Conservation (phyloP, 2,113 vertebrate species). For the Dipodomys spectabilis region DNA sequence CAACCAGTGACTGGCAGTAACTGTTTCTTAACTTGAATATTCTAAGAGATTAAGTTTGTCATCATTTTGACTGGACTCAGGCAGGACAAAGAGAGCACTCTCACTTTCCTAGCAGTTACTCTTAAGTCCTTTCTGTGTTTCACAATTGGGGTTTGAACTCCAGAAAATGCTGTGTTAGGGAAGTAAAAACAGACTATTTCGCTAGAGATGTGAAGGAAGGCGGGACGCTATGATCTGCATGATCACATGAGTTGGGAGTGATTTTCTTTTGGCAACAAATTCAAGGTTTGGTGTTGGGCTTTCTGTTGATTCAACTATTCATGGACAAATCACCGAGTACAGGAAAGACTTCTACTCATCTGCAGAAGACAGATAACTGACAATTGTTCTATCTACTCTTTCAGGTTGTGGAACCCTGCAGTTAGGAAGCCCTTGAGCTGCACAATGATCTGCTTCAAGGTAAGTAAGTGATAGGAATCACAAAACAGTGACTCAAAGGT, state of each 20-base stretch:
- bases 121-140: slow-evolving; percentile 53
- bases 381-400: background rate
- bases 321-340: background rate
- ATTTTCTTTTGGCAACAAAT: slow-evolving; percentile 63
- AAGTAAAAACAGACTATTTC: slow-evolving; percentile 72
- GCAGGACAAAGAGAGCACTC: slow-evolving; percentile 15
- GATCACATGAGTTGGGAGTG: slow-evolving; percentile 50
- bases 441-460: background rate
- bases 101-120: slow-evolving; percentile 40
- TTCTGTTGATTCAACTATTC: slow-evolving; percentile 45
- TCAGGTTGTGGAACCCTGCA: background rate
- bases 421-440: background rate
- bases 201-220: slow-evolving; percentile 56
- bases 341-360: slow-evolving; percentile 4
- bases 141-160: slow-evolving; percentile 44
- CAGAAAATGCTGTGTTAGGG: slow-evolving; percentile 58
- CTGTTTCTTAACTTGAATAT: slow-evolving; percentile 74
- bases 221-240: slow-evolving; percentile 50
- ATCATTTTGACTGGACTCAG: slow-evolving; percentile 59
- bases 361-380: background rate
- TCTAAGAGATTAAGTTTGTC: slow-evolving; percentile 76
- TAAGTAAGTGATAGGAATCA: background rate
- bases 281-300: slow-evolving; percentile 31
- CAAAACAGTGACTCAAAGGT: background rate
- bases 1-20: slow-evolving; percentile 61